Evolutionary conservation across 2,797 vertebrate species (phyloP), one percentile per base, ranked within the genome.

Genomic region (Brotula barbata): DNA sequence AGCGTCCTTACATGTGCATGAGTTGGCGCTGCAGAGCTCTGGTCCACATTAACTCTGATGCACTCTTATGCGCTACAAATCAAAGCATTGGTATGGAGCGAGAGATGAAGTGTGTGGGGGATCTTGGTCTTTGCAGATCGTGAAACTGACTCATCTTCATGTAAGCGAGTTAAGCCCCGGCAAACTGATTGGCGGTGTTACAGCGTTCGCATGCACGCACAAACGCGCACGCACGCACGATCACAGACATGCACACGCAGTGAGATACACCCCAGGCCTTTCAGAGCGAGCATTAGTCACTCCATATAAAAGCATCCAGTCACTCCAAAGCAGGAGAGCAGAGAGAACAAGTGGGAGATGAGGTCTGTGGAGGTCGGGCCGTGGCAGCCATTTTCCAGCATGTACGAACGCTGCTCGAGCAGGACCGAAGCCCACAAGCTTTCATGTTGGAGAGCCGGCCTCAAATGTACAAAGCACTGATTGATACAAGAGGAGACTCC

Each of bases 241-340:
- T 3, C 34, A 16, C 59, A 63, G 43, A 20, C 64, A 54, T 42
- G 20, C 74, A 74, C 75, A 61, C 65, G 25, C 65, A 51, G 57
- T 12, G 57, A 81, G 75, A 80, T 89, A 37, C 71, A 87, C 76
- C 84, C 78, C 51, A 21, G 86, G 83, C 85, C 83, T 71, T 88
- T 81, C 68, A 71, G 75, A 84, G 73, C 46, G 57, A 77, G 78
- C 71, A 80, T 90, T 90, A 87, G 82, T 89, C 89, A 91, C 73
- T 86, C 86, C 78, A 80, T 77, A 84, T 91, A 81, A 91, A 89
- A 82, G 82, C 80, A 84, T 77, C 64, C 39, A 81, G 76, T 83
- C 77, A 60, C 68, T 88, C 76, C 85, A 78, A 73, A 79, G 82
- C 74, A 75, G 67, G 71, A 66, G 75, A 81, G 78, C 71, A 73